Percentiles rank a stretch among this genome's conserved stretches.
These are phyloP conservation scores for Hestina assimilis DNA, from an alignment of 1,140 invertebrate genomes.

Conservation along the genomic window DNA sequence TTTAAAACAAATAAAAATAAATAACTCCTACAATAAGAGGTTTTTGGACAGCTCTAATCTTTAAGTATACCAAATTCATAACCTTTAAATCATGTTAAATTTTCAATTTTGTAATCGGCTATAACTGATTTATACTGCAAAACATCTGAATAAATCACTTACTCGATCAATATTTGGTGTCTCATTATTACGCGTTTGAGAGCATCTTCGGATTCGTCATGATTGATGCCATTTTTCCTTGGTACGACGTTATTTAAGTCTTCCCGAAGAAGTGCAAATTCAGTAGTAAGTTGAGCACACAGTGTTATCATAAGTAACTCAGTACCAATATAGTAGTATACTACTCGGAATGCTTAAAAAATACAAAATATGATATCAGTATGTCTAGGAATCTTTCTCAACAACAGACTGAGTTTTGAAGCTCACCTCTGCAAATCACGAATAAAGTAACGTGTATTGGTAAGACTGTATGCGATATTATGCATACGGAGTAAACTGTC, in stretches of 20 bases:
- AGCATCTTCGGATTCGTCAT: not conserved
- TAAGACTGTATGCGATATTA: too few species aligned
- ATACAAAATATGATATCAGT: too few species aligned
- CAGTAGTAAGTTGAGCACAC: conserved; percentile 32
- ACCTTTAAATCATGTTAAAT: too few species aligned
- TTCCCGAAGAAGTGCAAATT: conserved; percentile 39
- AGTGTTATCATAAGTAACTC: conserved; percentile 41
- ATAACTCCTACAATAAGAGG: too few species aligned
- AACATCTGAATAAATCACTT: not conserved
- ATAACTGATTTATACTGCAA: too few species aligned
- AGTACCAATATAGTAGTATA: conserved; percentile 33
- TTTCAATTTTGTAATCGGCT: too few species aligned
- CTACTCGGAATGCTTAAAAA: conserved; percentile 33
- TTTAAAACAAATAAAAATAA: too few species aligned
- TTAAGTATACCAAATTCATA: too few species aligned
- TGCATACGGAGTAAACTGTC: too few species aligned
- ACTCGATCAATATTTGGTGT: conserved; percentile 37
- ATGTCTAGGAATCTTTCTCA: not conserved
- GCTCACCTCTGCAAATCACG: too few species aligned
- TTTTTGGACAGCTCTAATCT: too few species aligned
- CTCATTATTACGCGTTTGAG: conserved; percentile 24
- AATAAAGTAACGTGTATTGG: too few species aligned
- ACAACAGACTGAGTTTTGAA: not conserved
- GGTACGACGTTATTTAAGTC: conserved; percentile 28
- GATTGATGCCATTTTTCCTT: not conserved